phyloP scores from a whole-genome alignment of 2,888 invertebrate genomes.

The Pseudococcus viburni region DNA sequence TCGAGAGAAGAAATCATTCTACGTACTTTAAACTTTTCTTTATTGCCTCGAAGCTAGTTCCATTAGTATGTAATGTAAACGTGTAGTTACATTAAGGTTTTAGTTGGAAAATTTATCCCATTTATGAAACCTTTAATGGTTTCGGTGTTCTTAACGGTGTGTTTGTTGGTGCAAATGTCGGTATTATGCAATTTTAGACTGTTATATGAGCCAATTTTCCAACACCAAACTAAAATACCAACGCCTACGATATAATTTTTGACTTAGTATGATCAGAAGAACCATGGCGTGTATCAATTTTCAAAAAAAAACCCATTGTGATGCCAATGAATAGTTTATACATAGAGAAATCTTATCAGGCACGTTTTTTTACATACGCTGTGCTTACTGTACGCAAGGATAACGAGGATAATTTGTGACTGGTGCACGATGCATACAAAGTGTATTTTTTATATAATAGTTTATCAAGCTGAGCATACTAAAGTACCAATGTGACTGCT shows the following conservation, averaged over 20 bases:
- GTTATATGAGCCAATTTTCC: conserved; percentile 28
- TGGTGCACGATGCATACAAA: conserved; percentile 15
- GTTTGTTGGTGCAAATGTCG: conserved; percentile 21
- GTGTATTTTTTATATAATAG: not conserved
- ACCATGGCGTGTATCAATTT: conserved; percentile 14
- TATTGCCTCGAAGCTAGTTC: not conserved
- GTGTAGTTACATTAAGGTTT: not conserved
- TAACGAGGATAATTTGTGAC: conserved; percentile 52
- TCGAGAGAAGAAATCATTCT: not conserved
- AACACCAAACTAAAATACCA: not conserved
- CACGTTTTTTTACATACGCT: conserved; percentile 16
- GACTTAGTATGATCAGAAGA: not conserved
- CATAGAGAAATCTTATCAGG: conserved; percentile 18
- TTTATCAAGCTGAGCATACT: conserved; percentile 12
- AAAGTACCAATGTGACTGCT: not conserved
- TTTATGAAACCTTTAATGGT: conserved; percentile 29
- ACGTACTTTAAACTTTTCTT: conserved; percentile 32
- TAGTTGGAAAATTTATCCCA: conserved; percentile 29
- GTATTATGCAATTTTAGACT: conserved; percentile 32
- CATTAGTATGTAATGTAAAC: conserved; percentile 1
- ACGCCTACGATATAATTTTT: conserved; percentile 9
- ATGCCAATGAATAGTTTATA: conserved; percentile 4
- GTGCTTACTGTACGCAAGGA: not conserved
- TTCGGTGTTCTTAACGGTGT: not conserved
- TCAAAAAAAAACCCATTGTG: conserved; percentile 5